phyloP scores from a whole-genome alignment of 2,113 vertebrate genomes.

The Sylvietta virens region DNA sequence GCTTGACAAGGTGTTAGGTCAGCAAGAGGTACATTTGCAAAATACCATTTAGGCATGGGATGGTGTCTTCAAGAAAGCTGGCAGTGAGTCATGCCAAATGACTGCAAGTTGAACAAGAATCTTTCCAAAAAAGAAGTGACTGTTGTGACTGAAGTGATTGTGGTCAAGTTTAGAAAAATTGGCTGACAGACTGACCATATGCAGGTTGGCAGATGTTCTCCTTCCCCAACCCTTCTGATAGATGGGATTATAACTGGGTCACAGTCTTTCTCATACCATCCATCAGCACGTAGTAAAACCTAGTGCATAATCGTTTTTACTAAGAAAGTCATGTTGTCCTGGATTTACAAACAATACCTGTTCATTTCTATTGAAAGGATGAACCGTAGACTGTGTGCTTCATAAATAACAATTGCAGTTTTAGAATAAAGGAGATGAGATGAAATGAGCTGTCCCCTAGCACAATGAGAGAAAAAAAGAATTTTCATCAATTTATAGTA shows the following conservation, averaged over 20 bases:
- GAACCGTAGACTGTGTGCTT: not conserved
- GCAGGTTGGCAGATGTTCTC: not conserved
- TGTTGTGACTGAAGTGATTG: not conserved
- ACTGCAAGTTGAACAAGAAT: not conserved
- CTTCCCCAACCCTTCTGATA: not conserved
- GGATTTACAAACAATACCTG: not conserved
- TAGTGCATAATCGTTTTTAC: not conserved
- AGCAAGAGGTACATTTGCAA: not conserved
- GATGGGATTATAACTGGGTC: not conserved
- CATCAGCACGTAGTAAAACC: fast-evolving
- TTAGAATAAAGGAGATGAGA: not conserved
- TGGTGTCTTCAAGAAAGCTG: not conserved
- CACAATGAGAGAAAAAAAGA: not conserved
- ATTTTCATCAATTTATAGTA: not conserved
- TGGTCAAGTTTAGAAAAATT: not conserved
- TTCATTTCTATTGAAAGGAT: not conserved
- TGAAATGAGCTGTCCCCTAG: not conserved
- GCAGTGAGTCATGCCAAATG: not conserved
- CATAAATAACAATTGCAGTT: not conserved
- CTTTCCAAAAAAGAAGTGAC: not conserved
- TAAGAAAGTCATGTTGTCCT: not conserved
- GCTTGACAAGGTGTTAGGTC: not conserved
- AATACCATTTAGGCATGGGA: not conserved
- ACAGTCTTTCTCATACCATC: not conserved
- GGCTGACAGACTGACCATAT: not conserved